These are phyloP conservation scores for Galleria mellonella DNA, from an alignment of 1,140 invertebrate genomes.

Conservation along the genomic window DNA sequence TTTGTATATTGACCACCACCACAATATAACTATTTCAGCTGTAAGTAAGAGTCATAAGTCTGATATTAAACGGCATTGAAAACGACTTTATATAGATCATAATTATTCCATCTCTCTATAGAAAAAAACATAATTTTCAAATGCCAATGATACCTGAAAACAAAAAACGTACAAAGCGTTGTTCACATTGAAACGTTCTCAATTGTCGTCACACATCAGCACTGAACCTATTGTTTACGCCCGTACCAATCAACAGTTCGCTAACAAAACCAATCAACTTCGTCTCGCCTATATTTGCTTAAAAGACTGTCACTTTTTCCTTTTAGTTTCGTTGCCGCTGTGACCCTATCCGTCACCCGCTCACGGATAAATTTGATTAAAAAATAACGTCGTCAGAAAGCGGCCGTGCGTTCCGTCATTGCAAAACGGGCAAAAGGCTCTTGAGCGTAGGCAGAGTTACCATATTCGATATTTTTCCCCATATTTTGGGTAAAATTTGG, in stretches of 20 bases:
- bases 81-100: no score
- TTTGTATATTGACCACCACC: no score
- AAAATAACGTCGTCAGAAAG: conserved; percentile 75
- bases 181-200: conserved; percentile 45
- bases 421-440: conserved; percentile 63
- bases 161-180: conserved; percentile 31
- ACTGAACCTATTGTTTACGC: conserved; percentile 68
- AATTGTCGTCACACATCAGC: conserved; percentile 63
- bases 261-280: conserved; percentile 74
- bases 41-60: no score
- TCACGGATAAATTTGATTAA: conserved; percentile 75
- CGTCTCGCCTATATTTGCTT: conserved; percentile 73
- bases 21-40: no score
- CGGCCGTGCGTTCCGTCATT: conserved; percentile 40
- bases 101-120: no score
- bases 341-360: conserved; percentile 71
- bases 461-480: no score
- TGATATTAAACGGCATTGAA: no score
- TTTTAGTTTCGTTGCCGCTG: conserved; percentile 67
- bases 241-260: conserved; percentile 70
- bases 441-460: conserved; percentile 55
- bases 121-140: conserved; percentile 41
- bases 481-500: no score
- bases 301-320: conserved; percentile 65
- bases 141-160: conserved; percentile 36